phyloP scores from a whole-genome alignment of 2,113 vertebrate species.

The Otis tarda region DNA sequence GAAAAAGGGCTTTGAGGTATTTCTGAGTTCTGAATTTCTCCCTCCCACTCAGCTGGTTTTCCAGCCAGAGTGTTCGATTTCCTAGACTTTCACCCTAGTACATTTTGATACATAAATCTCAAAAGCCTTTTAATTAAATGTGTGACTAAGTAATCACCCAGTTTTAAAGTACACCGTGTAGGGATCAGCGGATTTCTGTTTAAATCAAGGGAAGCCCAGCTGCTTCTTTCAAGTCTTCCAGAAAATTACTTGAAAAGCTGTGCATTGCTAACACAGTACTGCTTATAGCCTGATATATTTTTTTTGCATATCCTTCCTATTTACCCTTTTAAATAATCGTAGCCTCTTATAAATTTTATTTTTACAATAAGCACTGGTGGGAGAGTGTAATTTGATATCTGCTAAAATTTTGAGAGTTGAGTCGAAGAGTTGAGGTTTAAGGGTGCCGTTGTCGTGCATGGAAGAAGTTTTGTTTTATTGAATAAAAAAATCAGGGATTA shows the following conservation, averaged over 20 bases:
- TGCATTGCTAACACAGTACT: fast-evolving
- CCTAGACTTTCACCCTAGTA: background rate
- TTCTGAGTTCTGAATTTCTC: background rate
- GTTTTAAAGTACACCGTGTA: background rate
- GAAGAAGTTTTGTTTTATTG: background rate
- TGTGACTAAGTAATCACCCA: background rate
- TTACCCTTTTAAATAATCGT: background rate
- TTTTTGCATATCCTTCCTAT: background rate
- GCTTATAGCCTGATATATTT: background rate
- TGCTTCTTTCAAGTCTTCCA: conserved; percentile 9
- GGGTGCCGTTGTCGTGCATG: background rate
- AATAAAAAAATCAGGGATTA: background rate
- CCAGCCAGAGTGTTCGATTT: background rate
- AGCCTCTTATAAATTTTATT: background rate
- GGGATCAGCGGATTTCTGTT: background rate
- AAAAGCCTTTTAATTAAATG: conserved; percentile 1
- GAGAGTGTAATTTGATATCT: background rate
- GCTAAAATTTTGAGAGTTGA: background rate
- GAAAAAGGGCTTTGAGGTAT: background rate
- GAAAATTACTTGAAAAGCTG: background rate
- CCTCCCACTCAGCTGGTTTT: background rate
- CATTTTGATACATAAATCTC: background rate
- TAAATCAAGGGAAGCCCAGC: background rate
- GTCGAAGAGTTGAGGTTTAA: background rate
- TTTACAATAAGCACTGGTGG: background rate